Conservation (phyloP, 92 coral and sea anemone genomes). For the Paramuricea clavata region DNA sequence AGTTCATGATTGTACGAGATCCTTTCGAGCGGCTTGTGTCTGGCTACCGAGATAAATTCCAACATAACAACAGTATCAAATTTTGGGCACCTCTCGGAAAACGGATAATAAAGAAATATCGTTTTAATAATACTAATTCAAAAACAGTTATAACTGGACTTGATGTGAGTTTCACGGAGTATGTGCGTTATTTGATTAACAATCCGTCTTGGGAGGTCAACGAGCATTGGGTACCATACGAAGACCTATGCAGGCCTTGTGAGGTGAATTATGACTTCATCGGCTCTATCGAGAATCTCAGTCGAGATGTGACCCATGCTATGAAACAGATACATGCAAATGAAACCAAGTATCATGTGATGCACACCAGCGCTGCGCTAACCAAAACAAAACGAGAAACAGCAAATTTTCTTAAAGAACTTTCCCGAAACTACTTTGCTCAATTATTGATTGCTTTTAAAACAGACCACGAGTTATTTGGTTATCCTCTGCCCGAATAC, state of each 20-base stretch:
- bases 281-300: not conserved
- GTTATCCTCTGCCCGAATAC: not conserved
- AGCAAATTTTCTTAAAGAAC: not conserved
- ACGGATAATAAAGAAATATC: not conserved
- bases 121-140: not conserved
- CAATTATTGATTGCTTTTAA: not conserved
- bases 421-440: not conserved
- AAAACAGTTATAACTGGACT: not conserved
- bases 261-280: conserved; percentile 42
- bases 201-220: not conserved
- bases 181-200: conserved; percentile 3
- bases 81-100: not conserved
- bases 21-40: conserved; percentile 57
- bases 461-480: not conserved
- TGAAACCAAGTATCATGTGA: not conserved
- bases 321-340: not conserved
- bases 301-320: not conserved
- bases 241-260: conserved; percentile 47
- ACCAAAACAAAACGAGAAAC: not conserved
- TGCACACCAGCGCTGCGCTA: not conserved
- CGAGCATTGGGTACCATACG: conserved; percentile 44
- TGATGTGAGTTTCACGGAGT: conserved; percentile 21
- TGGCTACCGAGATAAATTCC: conserved; percentile 13
- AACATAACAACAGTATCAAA: not conserved
- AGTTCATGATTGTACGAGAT: conserved; percentile 49